These are phyloP conservation scores for Nicator chloris DNA, from an alignment of 2,113 vertebrate genomes.

Conservation along the genomic window DNA sequence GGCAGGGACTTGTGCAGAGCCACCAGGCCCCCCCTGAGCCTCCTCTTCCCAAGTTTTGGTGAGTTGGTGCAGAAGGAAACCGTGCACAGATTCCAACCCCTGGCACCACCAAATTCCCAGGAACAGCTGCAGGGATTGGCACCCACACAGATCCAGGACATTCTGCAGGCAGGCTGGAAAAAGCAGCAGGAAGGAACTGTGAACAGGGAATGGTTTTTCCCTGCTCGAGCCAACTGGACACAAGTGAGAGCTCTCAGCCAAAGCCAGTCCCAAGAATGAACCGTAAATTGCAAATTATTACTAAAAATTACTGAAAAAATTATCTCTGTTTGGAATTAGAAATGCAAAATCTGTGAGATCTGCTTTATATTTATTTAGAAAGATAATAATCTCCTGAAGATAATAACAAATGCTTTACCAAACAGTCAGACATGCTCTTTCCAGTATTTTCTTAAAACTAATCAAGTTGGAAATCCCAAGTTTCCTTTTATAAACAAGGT, in stretches of 20 bases:
- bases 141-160: accelerated
- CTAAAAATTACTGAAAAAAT: neutral
- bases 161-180: neutral
- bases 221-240: neutral
- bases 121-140: accelerated
- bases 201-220: neutral
- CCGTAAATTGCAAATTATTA: neutral
- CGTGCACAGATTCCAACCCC: neutral
- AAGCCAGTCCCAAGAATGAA: neutral
- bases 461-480: neutral
- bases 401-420: neutral
- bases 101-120: neutral
- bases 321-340: neutral
- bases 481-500: constrained; percentile 19
- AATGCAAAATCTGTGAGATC: neutral
- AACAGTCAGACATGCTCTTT: neutral
- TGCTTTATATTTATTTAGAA: neutral
- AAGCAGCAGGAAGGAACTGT: accelerated
- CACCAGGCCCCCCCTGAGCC: neutral
- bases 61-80: neutral
- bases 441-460: neutral
- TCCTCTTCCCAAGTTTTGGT: neutral
- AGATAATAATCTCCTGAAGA: neutral
- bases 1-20: accelerated
- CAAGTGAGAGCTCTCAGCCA: too few species aligned